Conservation (phyloP, 2,888 invertebrate genomes). For the Macrosoma leucophasiata region DNA sequence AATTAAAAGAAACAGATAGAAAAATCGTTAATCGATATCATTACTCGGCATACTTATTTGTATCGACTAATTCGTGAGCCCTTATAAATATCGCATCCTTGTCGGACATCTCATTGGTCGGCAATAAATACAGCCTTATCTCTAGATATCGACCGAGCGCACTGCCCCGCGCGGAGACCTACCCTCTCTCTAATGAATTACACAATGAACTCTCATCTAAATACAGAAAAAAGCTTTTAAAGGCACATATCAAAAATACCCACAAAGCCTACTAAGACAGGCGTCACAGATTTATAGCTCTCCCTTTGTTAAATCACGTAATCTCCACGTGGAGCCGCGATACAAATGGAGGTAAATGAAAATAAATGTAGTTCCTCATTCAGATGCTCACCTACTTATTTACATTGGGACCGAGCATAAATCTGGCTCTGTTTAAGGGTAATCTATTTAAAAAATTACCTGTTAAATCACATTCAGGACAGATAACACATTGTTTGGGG, state of each 20-base stretch:
- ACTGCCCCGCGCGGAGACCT: constrained; percentile 56
- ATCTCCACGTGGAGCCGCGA: constrained; percentile 73
- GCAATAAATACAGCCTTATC: constrained; percentile 69
- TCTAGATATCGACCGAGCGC: constrained; percentile 67
- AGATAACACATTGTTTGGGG: constrained; percentile 68
- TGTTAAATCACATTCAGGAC: constrained; percentile 74
- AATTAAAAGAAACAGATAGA: constrained; percentile 6
- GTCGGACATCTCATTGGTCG: constrained; percentile 61
- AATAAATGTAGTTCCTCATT: constrained; percentile 75
- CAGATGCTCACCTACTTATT: constrained; percentile 64
- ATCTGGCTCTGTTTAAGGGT: constrained; percentile 63
- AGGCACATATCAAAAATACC: constrained; percentile 76
- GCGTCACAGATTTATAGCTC: constrained; percentile 68
- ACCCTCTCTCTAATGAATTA: constrained; percentile 73
- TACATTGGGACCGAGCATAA: constrained; percentile 63
- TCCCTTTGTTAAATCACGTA: constrained; percentile 75
- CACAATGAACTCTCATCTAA: constrained; percentile 76
- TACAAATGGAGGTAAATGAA: constrained; percentile 74
- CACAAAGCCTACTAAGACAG: constrained; percentile 76
- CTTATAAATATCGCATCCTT: constrained; percentile 61
- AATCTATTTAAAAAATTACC: constrained; percentile 72
- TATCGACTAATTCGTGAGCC: constrained; percentile 57
- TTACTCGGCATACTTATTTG: constrained; percentile 47
- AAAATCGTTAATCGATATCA: constrained; percentile 20
- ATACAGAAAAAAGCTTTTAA: constrained; percentile 77